These are phyloP conservation scores for Julus scanicus DNA, from an alignment of 2,888 invertebrate genomes.

Conservation along the genomic window DNA sequence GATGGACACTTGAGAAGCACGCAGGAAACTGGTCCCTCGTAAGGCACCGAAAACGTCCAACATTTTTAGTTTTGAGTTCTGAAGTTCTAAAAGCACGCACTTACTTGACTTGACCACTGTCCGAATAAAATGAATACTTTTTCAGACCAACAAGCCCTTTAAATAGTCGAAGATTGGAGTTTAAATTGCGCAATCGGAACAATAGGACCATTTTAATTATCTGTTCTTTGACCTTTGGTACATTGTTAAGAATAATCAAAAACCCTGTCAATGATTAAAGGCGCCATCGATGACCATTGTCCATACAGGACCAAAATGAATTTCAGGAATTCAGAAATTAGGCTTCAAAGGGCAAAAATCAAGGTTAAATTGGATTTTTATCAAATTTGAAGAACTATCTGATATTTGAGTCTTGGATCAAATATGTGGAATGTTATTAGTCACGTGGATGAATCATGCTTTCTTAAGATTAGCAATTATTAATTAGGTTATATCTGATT, in stretches of 20 bases:
- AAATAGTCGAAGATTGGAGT: neutral
- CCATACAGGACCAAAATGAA: neutral
- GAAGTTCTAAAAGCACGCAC: neutral
- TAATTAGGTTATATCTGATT: too few relatives aligned
- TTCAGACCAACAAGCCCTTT: neutral
- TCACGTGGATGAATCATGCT: too few relatives aligned
- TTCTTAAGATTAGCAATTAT: too few relatives aligned
- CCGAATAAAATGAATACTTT: neutral
- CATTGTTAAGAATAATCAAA: neutral
- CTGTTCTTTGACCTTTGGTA: neutral
- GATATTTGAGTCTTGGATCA: too few relatives aligned
- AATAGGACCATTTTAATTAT: neutral
- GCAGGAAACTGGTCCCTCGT: neutral
- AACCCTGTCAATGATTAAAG: neutral
- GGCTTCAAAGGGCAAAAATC: neutral
- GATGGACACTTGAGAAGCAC: neutral
- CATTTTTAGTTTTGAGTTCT: neutral
- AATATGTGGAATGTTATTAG: too few relatives aligned
- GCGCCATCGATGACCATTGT: neutral
- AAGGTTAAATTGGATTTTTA: too few relatives aligned
- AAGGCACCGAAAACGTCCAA: conserved; percentile 47
- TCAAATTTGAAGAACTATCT: too few relatives aligned
- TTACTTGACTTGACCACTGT: neutral
- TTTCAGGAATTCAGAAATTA: neutral
- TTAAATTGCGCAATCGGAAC: neutral